Evolutionary conservation across 2,113 vertebrate genomes (phyloP).

Genomic region (Octodon degus): DNA sequence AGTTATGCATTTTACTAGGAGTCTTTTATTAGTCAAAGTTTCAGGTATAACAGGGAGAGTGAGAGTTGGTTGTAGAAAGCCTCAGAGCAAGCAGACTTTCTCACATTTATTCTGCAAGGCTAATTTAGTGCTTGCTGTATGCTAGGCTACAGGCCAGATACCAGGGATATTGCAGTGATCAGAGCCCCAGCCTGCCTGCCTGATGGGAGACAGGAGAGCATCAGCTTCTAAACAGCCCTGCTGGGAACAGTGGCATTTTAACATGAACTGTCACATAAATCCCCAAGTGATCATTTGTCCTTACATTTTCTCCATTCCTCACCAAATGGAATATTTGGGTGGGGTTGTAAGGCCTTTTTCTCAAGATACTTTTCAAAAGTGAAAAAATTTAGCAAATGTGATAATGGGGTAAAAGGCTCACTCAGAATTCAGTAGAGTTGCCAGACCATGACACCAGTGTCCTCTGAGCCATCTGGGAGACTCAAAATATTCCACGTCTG

Average conservation of each 20-base stretch:
- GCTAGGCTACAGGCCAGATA: not conserved
- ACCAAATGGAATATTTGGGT: not conserved
- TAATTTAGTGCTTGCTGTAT: not conserved
- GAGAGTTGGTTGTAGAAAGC: not conserved
- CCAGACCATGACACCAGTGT: constrained; percentile 51
- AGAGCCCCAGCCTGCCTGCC: not conserved
- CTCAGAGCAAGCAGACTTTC: not conserved
- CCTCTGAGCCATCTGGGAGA: not conserved
- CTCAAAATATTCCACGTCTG: constrained; percentile 51
- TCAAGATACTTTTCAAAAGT: constrained; percentile 39
- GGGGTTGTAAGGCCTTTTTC: not conserved
- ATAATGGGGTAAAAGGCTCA: not conserved
- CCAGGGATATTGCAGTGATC: not conserved
- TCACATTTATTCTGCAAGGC: not conserved
- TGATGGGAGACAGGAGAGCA: not conserved
- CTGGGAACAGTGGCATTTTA: not conserved
- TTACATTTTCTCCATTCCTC: not conserved
- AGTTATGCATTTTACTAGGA: not conserved
- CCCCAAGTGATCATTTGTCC: not conserved
- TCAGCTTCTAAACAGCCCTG: not conserved
- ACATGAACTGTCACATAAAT: not conserved
- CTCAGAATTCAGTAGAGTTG: not conserved
- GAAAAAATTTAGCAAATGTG: not conserved
- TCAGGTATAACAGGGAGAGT: not conserved
- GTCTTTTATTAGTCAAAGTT: not conserved